phyloP scores from a whole-genome alignment of 2,113 vertebrate genomes.

The Ceyx cyanopectus region DNA sequence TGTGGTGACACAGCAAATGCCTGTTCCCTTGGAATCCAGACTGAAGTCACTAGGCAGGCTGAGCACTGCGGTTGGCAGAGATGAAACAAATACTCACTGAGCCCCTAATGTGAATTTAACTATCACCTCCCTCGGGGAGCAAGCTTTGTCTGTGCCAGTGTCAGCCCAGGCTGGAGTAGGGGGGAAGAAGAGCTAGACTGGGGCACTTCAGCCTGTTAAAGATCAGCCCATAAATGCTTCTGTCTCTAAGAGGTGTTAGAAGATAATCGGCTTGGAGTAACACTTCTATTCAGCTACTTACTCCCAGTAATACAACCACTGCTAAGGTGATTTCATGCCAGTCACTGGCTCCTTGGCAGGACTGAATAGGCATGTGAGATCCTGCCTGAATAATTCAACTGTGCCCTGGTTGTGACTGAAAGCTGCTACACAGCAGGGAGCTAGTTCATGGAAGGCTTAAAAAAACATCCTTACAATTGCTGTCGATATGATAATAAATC shows the following conservation, averaged over 20 bases:
- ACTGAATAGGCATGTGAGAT: background rate
- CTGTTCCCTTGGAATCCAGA: background rate
- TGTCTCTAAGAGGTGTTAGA: background rate
- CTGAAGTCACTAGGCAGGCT: background rate
- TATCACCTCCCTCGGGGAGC: accelerated
- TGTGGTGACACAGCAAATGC: background rate
- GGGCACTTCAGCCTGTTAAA: background rate
- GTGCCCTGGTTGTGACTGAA: background rate
- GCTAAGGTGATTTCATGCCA: constrained; percentile 24
- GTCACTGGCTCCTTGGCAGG: background rate
- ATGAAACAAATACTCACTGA: background rate
- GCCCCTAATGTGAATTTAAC: background rate
- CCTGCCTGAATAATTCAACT: background rate
- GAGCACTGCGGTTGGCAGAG: background rate
- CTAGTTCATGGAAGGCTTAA: background rate
- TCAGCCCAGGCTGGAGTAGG: background rate
- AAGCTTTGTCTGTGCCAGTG: background rate
- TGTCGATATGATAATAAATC: constrained; percentile 4
- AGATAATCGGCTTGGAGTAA: background rate
- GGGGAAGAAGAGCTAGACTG: background rate
- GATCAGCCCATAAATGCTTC: background rate
- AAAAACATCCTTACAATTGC: background rate
- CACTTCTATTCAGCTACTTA: background rate
- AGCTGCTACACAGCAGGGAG: background rate
- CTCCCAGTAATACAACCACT: background rate